A percentile compares a stretch with the other conserved stretches of the same genome.
These are phyloP conservation scores for Hedychridium roseum DNA, from an alignment of 2,888 invertebrate genomes.

Conservation along the genomic window DNA sequence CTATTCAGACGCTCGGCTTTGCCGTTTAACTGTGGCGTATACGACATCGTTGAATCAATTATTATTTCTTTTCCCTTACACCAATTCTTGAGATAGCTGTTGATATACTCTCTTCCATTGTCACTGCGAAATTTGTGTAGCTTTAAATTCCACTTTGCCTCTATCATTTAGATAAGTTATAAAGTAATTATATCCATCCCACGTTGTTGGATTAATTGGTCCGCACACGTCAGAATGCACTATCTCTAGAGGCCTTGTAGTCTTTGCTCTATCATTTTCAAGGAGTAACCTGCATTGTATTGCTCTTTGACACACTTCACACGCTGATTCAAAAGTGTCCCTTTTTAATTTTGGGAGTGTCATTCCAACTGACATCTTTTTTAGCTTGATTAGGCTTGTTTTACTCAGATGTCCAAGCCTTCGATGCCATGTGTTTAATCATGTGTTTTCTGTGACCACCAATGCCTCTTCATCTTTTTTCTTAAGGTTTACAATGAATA, in stretches of 20 bases:
- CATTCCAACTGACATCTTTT: background rate
- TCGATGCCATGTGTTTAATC: too few species aligned
- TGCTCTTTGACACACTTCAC: constrained; percentile 8
- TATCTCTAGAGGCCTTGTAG: constrained; percentile 9
- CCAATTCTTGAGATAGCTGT: constrained; percentile 13
- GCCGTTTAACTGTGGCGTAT: background rate
- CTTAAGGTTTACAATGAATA: too few species aligned
- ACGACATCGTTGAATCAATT: constrained; percentile 16
- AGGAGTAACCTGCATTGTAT: constrained; percentile 14
- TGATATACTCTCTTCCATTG: constrained; percentile 28
- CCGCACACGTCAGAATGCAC: constrained; percentile 20
- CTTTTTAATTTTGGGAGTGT: background rate
- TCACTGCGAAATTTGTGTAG: constrained; percentile 20
- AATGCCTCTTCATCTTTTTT: too few species aligned
- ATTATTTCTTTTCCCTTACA: constrained; percentile 24
- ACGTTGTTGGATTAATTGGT: constrained; percentile 10
- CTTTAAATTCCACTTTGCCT: constrained; percentile 1
- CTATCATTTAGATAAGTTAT: constrained; percentile 4
- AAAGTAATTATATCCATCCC: constrained; percentile 11
- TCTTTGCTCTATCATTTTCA: constrained; percentile 1
- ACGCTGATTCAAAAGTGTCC: too few species aligned
- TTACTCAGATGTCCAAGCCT: too few species aligned
- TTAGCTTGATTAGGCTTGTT: too few species aligned
- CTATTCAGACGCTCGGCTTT: background rate
- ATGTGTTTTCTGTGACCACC: too few species aligned